Conservation (phyloP, 2,888 invertebrate genomes). For the Orchesellides sinensis region DNA sequence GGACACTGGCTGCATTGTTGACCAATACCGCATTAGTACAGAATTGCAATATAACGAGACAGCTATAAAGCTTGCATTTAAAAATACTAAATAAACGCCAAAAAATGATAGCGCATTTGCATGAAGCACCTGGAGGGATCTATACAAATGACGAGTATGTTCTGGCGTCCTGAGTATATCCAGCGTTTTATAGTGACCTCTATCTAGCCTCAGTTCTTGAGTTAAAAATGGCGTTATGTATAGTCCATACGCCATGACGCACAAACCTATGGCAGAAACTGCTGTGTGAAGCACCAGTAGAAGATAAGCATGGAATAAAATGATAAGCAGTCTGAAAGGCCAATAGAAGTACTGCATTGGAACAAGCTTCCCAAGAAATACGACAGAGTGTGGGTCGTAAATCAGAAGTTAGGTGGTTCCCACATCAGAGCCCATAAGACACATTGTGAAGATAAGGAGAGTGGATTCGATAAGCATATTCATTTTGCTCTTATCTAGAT, state of each 20-base stretch:
- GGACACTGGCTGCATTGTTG: neutral
- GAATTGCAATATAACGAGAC: neutral
- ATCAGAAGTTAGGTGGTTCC: too few species aligned
- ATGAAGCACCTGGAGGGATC: neutral
- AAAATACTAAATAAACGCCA: neutral
- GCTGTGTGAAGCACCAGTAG: neutral
- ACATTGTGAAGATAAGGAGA: too few species aligned
- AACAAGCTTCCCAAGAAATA: too few species aligned
- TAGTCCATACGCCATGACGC: neutral
- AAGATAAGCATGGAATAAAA: neutral
- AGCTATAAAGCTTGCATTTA: neutral
- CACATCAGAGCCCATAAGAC: too few species aligned
- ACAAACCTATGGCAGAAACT: neutral
- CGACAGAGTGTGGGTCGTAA: too few species aligned
- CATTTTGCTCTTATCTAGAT: too few species aligned
- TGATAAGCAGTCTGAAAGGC: too few species aligned
- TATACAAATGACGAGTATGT: neutral
- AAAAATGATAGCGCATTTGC: neutral
- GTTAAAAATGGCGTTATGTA: neutral
- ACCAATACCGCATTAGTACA: neutral
- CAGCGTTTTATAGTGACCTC: neutral
- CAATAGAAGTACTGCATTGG: too few species aligned
- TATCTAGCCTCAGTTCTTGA: neutral
- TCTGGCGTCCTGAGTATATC: neutral
- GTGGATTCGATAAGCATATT: too few species aligned